These are phyloP conservation scores for Cebidichthys violaceus DNA, from an alignment of 2,113 vertebrate species.

Conservation along the genomic window DNA sequence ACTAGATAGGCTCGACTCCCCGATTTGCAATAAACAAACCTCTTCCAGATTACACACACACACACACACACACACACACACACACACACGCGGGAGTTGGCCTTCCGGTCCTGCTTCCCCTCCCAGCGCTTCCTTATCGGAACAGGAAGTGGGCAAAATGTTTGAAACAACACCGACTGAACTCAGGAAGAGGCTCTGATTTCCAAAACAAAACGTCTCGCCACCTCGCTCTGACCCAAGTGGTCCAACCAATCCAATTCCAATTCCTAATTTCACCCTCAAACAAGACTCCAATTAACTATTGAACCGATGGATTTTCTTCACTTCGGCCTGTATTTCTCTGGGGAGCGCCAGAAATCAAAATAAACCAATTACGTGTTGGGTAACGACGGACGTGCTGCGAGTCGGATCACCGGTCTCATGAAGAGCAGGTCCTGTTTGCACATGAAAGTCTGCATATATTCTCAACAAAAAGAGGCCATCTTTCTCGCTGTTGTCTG, in stretches of 20 bases:
- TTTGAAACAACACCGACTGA: conserved; percentile 3
- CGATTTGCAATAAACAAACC: neutral
- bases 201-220: conserved; percentile 1
- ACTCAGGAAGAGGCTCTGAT: conserved; percentile 19
- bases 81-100: conserved; percentile 1
- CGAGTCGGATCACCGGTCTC: too few species aligned
- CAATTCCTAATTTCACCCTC: neutral
- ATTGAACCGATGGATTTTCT: neutral
- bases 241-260: neutral
- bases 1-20: neutral
- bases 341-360: neutral
- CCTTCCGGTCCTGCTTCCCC: neutral
- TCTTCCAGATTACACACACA: neutral
- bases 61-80: conserved; percentile 16
- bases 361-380: neutral
- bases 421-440: neutral
- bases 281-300: conserved; percentile 1
- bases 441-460: neutral
- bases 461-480: neutral
- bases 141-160: conserved; percentile 33
- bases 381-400: neutral
- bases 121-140: neutral
- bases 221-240: neutral
- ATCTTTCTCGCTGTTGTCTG: neutral
- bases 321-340: neutral